Base-by-base conservation (phyloP, 2,888 invertebrate species). In the Schizotus pectinicornis region DNA sequence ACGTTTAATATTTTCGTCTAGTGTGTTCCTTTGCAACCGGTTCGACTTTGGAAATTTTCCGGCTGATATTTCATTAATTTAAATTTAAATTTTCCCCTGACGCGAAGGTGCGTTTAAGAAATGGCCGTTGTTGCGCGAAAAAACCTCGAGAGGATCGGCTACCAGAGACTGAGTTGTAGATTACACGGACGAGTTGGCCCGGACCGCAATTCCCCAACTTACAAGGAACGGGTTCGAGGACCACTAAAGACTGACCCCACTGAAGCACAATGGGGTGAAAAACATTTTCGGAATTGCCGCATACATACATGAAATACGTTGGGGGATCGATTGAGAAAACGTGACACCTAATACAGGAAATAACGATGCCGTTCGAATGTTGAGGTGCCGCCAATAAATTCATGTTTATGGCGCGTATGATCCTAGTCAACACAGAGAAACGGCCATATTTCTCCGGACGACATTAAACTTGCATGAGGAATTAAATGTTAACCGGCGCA, bases 331-430 rank as follows among this genome's bases (percentile, higher is more conserved):
- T 55, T 35, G 34, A 33, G 50, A 37, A 56, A 14, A 39, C 46
- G 47, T 47, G 39, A 41, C 51, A 56, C 56, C 56, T 56, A 51
- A 56, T 51, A 56, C 51, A 51, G 56, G 56, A 56, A 51, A 56
- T 56, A 56, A 56, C 51, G 50, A 50, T 37, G 47, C 50, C 39
- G 50, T 54, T 54, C 38, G 39, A 34, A 50, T 50, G 38, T 37
- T 9, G 48, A 12, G 37, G n/a, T n/a, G 51, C 41, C 46, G 56
- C 46, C 51, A 33, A 42, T 56, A 56, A 56, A 56, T 56, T 51
- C 49, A 31, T 41, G 50, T 42, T 56, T 56, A 56, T 41, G 14
- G 51, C 39, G 34, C 39, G 30, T 45, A 51, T 56, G 51, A 50
- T 45, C 55, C 50, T 30, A 31, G 51, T 38, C 39, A 42, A 50